Evolutionary conservation across 1,140 invertebrate genomes (phyloP).

Genomic region (Myzus persicae): DNA sequence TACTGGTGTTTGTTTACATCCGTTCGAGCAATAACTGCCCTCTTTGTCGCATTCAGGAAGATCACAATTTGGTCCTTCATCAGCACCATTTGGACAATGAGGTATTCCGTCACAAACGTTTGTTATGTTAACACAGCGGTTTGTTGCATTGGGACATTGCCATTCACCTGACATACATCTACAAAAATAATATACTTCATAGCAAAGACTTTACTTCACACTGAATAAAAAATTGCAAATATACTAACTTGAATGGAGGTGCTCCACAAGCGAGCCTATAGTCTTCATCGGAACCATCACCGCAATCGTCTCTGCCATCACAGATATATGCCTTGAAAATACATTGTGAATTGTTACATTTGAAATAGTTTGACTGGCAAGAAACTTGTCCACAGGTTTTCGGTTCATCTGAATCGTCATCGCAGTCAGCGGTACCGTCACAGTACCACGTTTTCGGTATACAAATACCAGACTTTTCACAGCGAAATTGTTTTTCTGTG

Average conservation of each 20-base stretch:
- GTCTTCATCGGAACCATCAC: slow-evolving; percentile 92
- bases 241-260: slow-evolving; percentile 69
- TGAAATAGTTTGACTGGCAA: slow-evolving; percentile 81
- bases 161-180: slow-evolving; percentile 81
- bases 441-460: slow-evolving; percentile 94
- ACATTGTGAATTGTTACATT: slow-evolving; percentile 88
- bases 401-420: slow-evolving; percentile 91
- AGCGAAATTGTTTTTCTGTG: slow-evolving; percentile 88
- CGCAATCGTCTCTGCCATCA: slow-evolving; percentile 95
- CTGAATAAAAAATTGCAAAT: neutral
- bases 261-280: slow-evolving; percentile 76
- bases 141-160: slow-evolving; percentile 82
- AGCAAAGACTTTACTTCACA: neutral
- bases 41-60: slow-evolving; percentile 75
- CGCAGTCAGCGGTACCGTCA: slow-evolving; percentile 91
- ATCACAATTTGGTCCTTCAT: slow-evolving; percentile 89
- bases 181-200: slow-evolving; percentile 47
- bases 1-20: slow-evolving; percentile 89
- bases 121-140: slow-evolving; percentile 79
- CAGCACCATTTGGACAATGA: slow-evolving; percentile 90
- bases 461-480: slow-evolving; percentile 85
- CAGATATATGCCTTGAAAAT: slow-evolving; percentile 94
- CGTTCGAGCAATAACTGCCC: slow-evolving; percentile 82
- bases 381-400: slow-evolving; percentile 79
- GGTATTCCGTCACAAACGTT: slow-evolving; percentile 83